Evolutionary conservation across 2,888 invertebrate genomes (phyloP), one percentile per base, ranked within the genome.

Genomic region (Drosophila nr. perissopoda): DNA sequence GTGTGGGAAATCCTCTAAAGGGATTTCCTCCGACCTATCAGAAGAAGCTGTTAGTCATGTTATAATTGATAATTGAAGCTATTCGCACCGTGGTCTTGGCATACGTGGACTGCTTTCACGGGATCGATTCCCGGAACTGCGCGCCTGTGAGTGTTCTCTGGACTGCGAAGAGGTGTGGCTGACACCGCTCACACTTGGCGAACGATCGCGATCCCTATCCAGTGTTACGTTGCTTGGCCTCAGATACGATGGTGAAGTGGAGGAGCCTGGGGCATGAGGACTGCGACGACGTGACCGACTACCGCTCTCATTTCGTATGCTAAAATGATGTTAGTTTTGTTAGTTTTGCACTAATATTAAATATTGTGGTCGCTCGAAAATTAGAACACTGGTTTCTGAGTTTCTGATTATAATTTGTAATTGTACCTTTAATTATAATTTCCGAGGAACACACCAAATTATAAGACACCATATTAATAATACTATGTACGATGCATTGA

Each of bases 1-100:
- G 72, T 95, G 94, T 75, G 95, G 95, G 88, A 97, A 96, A 76
- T 97, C 95, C 88, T 97, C 97, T 49, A 97, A 92, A 0, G 97
- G 97, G 53, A 97, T 97, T 84, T 97, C 97, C 89, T 97, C 96
- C 31, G 96, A 96, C 29, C 93, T 93, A 52, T 7, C 77, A 64
- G 54, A 16, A 2, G 54, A 54, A 49, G 2, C 31, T 31, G 10
- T 53, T 65, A 66, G 21, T 11, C 1, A 21, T 40, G n/a, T 7
- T 16, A 5, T 25, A 16, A 25, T 7, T 46, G 10, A 46, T 36
- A 33, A 40, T 59, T 38, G 2, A 25, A 25, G 16, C 49, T 63
- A 42, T 4, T 73, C 67, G 49, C 72, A 93, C 68, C 96, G 94
- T 0, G 97, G 95, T 46, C 97, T 94, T 0, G 96, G 96, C 93